Percentiles rank a stretch among this genome's conserved stretches.
Conservation (phyloP, 2,888 invertebrate species). For the Cheilosia vernalis region DNA sequence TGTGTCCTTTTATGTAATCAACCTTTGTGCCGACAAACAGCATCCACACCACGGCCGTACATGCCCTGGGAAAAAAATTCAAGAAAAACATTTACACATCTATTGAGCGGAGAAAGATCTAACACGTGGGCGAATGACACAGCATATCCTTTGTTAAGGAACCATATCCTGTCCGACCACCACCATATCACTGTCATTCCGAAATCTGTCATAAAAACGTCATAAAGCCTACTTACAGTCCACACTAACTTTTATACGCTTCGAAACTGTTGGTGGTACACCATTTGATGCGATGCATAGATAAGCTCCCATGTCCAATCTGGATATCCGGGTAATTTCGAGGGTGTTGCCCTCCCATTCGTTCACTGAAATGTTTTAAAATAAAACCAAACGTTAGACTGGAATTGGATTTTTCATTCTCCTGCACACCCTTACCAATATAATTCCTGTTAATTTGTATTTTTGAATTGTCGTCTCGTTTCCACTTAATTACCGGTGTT, state of each 20-base stretch:
- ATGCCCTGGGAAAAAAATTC: background rate
- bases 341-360: conserved; percentile 95
- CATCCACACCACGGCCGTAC: background rate
- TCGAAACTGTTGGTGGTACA: conserved; percentile 95
- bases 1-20: conserved; percentile 57
- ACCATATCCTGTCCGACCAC: conserved; percentile 26
- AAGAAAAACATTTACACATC: conserved; percentile 58
- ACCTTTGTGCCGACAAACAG: conserved; percentile 42
- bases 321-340: conserved; percentile 92
- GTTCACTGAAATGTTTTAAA: conserved; percentile 85
- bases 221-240: conserved; percentile 90
- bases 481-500: conserved; percentile 94
- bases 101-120: conserved; percentile 52
- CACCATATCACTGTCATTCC: conserved; percentile 53
- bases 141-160: conserved; percentile 62
- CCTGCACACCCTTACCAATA: conserved; percentile 85
- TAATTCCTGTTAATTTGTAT: conserved; percentile 94
- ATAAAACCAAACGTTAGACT: conserved; percentile 9
- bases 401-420: conserved; percentile 7
- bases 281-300: conserved; percentile 95
- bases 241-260: conserved; percentile 96
- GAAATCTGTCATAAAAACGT: conserved; percentile 40
- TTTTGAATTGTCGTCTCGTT: conserved; percentile 93
- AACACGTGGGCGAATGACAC: conserved; percentile 59
- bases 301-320: conserved; percentile 96